Evolutionary conservation across 2,797 vertebrate species (phyloP).

Genomic region (Karalla daura): DNA sequence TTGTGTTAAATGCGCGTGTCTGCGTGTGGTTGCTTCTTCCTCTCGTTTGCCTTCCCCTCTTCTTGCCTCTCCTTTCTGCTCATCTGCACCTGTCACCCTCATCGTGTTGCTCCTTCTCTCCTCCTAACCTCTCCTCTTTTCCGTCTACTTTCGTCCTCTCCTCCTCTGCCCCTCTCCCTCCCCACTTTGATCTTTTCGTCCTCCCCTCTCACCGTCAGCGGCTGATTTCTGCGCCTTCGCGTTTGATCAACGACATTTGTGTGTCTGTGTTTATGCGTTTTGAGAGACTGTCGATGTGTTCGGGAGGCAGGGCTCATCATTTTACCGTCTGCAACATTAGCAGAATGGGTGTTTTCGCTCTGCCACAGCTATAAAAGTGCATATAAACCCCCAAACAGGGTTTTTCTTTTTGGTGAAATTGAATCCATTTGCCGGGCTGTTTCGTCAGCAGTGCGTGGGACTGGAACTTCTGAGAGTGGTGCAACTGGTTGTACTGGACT

Average conservation of each 20-base stretch:
- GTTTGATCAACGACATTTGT: too few relatives aligned
- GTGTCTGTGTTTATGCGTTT: background rate
- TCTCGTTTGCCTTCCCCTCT: background rate
- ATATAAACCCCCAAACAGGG: too few relatives aligned
- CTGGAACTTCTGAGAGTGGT: conserved; percentile 11
- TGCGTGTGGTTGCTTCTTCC: background rate
- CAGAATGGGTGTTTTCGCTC: conserved; percentile 13
- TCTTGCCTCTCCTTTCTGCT: background rate
- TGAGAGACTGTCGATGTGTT: conserved; percentile 8
- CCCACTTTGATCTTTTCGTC: background rate
- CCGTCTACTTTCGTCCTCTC: background rate
- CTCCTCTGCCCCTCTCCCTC: too few relatives aligned
- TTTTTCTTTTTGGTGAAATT: accelerated
- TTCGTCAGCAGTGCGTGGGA: background rate
- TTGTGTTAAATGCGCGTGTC: conserved; percentile 37
- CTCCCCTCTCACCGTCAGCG: too few relatives aligned
- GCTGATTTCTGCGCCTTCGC: too few relatives aligned
- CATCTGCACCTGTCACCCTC: background rate
- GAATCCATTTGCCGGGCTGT: too few relatives aligned
- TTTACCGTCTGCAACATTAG: conserved; percentile 33
- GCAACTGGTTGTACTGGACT: conserved; percentile 56
- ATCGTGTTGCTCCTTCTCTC: too few relatives aligned
- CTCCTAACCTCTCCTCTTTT: too few relatives aligned
- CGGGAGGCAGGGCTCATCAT: conserved; percentile 26
- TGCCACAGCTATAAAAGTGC: background rate